phyloP scores from a whole-genome alignment of 2,113 vertebrate species.

The Carassius carassius region DNA sequence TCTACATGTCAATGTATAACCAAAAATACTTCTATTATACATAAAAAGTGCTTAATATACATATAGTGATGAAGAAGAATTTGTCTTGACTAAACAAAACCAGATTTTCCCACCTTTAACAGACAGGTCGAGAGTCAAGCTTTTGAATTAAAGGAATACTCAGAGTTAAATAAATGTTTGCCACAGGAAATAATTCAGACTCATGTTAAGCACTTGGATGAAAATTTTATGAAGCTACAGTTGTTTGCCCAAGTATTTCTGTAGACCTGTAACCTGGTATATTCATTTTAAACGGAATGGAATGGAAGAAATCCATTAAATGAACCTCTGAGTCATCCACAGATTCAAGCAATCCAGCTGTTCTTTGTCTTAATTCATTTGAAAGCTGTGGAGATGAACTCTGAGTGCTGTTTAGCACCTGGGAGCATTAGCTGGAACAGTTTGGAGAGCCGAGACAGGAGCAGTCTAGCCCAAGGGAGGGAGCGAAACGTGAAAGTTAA shows the following conservation, averaged over 20 bases:
- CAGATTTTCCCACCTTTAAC: neutral
- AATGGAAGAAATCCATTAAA: slow-evolving; percentile 1
- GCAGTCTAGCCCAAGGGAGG: neutral
- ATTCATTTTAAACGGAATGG: neutral
- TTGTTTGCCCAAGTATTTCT: neutral
- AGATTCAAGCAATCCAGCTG: slow-evolving; percentile 24
- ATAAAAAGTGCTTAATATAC: neutral
- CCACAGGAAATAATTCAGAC: neutral
- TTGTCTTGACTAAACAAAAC: neutral
- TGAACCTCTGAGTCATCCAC: neutral
- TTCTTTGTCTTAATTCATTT: slow-evolving; percentile 35
- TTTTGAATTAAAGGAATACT: neutral
- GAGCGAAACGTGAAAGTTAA: neutral
- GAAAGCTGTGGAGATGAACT: slow-evolving; percentile 25
- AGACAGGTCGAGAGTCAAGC: neutral
- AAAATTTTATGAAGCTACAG: neutral
- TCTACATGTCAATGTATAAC: neutral
- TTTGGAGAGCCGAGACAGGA: neutral
- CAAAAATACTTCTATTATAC: neutral
- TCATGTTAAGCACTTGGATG: neutral
- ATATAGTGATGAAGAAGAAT: neutral
- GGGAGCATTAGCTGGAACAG: slow-evolving; percentile 17
- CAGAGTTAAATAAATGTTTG: neutral
- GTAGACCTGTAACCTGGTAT: neutral
- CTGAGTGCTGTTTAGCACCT: slow-evolving; percentile 17